Conservation (phyloP, 2,113 vertebrate species). For the Reinhardtius hippoglossoides region DNA sequence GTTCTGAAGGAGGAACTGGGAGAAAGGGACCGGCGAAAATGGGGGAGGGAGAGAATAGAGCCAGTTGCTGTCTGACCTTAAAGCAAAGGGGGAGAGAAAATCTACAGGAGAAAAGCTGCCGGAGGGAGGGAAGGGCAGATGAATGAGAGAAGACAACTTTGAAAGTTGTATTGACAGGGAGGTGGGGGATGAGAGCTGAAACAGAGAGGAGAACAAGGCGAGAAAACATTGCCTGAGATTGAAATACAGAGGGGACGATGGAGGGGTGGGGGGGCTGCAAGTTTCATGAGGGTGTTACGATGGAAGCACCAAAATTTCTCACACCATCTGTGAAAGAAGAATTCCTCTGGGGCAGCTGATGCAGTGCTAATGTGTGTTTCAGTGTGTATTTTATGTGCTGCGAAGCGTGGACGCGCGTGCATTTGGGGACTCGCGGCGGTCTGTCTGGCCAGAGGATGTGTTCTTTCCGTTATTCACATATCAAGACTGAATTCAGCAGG, state of each 20-base stretch:
- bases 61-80: constrained; percentile 54
- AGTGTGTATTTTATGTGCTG: constrained; percentile 19
- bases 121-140: constrained; percentile 17
- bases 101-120: constrained; percentile 8
- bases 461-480: constrained; percentile 57
- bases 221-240: constrained; percentile 12
- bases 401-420: constrained; percentile 2
- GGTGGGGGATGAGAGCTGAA: constrained; percentile 6
- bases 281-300: constrained; percentile 70
- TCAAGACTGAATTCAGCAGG: constrained; percentile 48
- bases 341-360: constrained; percentile 62
- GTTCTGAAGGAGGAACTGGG: constrained; percentile 53
- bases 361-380: constrained; percentile 39
- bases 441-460: constrained; percentile 38
- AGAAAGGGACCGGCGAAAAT: constrained; percentile 17
- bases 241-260: constrained; percentile 23
- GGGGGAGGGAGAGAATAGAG: constrained; percentile 22
- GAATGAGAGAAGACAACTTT: constrained; percentile 44
- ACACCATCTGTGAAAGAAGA: constrained; percentile 66
- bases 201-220: not conserved
- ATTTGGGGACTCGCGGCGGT: constrained; percentile 32
- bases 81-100: constrained; percentile 19
- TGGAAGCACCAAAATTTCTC: constrained; percentile 59
- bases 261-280: constrained; percentile 35
- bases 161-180: constrained; percentile 9